Evolutionary conservation across 2,797 vertebrate genomes (phyloP), one percentile per base, ranked within the genome.

Genomic region (Sitta carolinensis): DNA sequence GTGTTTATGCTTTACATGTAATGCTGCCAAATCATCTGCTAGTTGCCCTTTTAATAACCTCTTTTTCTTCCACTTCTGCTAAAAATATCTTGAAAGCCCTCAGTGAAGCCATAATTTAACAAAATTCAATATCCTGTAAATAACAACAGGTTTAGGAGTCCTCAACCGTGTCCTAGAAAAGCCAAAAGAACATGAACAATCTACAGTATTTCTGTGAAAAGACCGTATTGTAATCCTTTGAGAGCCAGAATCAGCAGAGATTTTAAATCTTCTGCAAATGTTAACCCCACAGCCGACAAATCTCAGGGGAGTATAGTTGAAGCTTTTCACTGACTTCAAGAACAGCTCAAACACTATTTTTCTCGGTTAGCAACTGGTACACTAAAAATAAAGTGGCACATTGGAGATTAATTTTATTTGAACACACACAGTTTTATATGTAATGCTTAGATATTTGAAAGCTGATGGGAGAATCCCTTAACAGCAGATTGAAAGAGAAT

Each of bases 41-140:
- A 73, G 36, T 30, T 91, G 72, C 52, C 64, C 76, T 95, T 87
- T 94, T 80, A 88, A 88, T 79, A 84, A 95, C 48, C 73, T 48
- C 22, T 62, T 89, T 90, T 93, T 74, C 51, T 87, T 96, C 79
- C 30, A n/a, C 25, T 76, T 73, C 58, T 73, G 27, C 79, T 94
- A 96, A 94, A 94, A 96, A 89, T 91, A 95, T 63, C 57, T 87
- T 63, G 64, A 84, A 94, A 92, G 77, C 64, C 74, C 30, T 69
- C 18, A 2, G 29, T 83, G 77, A 94, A 95, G 70, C 57, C 64
- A 82, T 87, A 83, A 93, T 82, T 79, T 67, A 84, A 88, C 32
- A 86, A 84, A 93, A 90, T 91, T 93, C 36, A 91, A 58, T 94
- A 94, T 66, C 75, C 48, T 89, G 80, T 57, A 93, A 82, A 55